These are phyloP conservation scores for Drosophila affinis DNA, from an alignment of 2,888 invertebrate species.

Conservation along the genomic window DNA sequence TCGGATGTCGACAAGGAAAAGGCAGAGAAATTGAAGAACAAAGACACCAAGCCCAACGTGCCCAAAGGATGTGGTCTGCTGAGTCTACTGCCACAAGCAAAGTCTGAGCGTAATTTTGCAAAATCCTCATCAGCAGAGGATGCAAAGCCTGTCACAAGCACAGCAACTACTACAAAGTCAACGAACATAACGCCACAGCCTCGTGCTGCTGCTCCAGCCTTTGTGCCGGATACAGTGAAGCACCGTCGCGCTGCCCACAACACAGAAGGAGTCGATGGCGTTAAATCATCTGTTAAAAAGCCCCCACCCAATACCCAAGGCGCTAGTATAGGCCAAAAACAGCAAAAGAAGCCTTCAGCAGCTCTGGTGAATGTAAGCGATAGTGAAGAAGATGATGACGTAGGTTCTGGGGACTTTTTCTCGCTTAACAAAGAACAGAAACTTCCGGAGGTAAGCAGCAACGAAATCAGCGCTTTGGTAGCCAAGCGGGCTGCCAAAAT, in stretches of 20 bases:
- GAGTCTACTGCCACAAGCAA: slow-evolving; percentile 88
- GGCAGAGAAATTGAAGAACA: slow-evolving; percentile 58
- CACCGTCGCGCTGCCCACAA: slow-evolving; percentile 80
- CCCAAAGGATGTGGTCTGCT: slow-evolving; percentile 85
- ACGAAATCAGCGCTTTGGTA: slow-evolving; percentile 82
- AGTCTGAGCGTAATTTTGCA: slow-evolving; percentile 77
- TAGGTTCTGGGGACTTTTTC: slow-evolving; percentile 77
- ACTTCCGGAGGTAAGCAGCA: slow-evolving; percentile 84
- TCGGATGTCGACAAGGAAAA: slow-evolving; percentile 77
- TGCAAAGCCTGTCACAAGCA: not conserved
- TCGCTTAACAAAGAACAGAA: slow-evolving; percentile 83
- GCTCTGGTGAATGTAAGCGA: slow-evolving; percentile 78
- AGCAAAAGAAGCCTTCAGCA: slow-evolving; percentile 55
- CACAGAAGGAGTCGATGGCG: slow-evolving; percentile 78
- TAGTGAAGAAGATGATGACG: slow-evolving; percentile 84
- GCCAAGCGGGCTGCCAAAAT: slow-evolving; percentile 82
- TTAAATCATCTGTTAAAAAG: slow-evolving; percentile 35
- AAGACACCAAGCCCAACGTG: slow-evolving; percentile 19
- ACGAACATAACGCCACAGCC: not conserved
- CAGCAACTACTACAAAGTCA: not conserved
- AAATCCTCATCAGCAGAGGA: slow-evolving; percentile 34
- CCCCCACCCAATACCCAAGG: slow-evolving; percentile 15
- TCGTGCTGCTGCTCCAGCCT: slow-evolving; percentile 41
- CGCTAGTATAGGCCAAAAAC: slow-evolving; percentile 35
- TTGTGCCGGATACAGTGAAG: slow-evolving; percentile 84